Evolutionary conservation across 2,888 invertebrate genomes (phyloP).

Genomic region (Amorpha juglandis): DNA sequence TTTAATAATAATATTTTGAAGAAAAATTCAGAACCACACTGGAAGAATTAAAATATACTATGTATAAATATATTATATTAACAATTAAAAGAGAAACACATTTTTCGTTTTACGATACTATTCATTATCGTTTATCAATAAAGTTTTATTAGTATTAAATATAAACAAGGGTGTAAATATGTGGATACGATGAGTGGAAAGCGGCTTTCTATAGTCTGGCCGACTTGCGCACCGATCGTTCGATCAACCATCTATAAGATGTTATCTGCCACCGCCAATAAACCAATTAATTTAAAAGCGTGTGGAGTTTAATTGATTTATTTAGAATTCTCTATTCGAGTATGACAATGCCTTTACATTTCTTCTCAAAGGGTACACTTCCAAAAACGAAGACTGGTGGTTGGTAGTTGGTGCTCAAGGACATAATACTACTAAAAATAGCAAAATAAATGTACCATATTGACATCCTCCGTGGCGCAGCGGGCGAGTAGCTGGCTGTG

Average conservation of each 20-base stretch:
- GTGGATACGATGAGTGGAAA: conserved; percentile 27
- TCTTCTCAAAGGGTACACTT: too few species aligned
- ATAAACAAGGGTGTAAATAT: conserved; percentile 30
- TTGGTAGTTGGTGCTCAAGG: too few species aligned
- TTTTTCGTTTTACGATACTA: background rate
- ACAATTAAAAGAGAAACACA: background rate
- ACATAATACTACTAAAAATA: too few species aligned
- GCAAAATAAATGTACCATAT: too few species aligned
- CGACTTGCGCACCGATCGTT: conserved; percentile 36
- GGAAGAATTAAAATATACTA: too few species aligned
- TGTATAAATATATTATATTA: too few species aligned
- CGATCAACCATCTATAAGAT: conserved; percentile 15
- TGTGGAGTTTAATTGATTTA: conserved; percentile 11
- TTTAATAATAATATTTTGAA: too few species aligned
- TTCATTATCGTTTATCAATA: background rate
- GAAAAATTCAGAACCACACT: too few species aligned
- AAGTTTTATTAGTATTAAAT: conserved; percentile 10
- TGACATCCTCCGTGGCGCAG: too few species aligned
- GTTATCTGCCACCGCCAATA: conserved; percentile 1
- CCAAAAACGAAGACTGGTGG: too few species aligned
- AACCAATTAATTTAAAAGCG: conserved; percentile 15
- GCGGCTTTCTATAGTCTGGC: conserved; percentile 39
- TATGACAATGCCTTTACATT: too few species aligned
- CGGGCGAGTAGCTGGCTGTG: too few species aligned
- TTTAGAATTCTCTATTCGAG: background rate